Evolutionary conservation across 1,140 invertebrate species (phyloP).

Genomic region (Saxidomus purpurata): DNA sequence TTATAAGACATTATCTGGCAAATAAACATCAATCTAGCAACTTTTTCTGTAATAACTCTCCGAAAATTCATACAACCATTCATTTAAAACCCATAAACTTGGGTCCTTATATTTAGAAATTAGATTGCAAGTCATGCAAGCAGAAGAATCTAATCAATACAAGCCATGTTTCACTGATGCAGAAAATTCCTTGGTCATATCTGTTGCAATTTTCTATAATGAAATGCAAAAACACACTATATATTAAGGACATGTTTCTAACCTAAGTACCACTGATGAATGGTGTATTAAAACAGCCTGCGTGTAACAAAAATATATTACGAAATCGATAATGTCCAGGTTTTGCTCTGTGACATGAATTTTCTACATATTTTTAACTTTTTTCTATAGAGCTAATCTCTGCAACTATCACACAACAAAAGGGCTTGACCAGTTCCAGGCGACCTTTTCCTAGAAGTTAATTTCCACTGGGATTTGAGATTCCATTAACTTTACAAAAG

Average conservation of each 20-base stretch:
- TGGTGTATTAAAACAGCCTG: no score
- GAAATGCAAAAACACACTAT: neutral
- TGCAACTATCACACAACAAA: no score
- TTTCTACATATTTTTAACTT: no score
- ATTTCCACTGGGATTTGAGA: no score
- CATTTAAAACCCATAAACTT: neutral
- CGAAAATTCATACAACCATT: neutral
- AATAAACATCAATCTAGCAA: slow-evolving; percentile 3
- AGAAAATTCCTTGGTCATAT: neutral
- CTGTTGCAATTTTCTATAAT: neutral
- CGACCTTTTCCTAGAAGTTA: no score
- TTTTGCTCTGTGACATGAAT: no score
- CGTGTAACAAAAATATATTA: no score
- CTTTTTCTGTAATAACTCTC: neutral
- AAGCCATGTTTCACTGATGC: neutral
- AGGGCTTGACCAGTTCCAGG: no score
- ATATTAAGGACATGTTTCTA: neutral
- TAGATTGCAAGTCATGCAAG: slow-evolving; percentile 13
- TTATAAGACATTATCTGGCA: neutral
- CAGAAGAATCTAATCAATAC: slow-evolving; percentile 16
- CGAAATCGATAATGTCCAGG: no score
- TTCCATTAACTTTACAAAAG: no score
- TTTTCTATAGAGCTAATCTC: no score
- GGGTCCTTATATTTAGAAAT: neutral
- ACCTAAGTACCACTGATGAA: neutral